Conservation (phyloP, 1,140 invertebrate species). For the Lasaia peninsularis region DNA sequence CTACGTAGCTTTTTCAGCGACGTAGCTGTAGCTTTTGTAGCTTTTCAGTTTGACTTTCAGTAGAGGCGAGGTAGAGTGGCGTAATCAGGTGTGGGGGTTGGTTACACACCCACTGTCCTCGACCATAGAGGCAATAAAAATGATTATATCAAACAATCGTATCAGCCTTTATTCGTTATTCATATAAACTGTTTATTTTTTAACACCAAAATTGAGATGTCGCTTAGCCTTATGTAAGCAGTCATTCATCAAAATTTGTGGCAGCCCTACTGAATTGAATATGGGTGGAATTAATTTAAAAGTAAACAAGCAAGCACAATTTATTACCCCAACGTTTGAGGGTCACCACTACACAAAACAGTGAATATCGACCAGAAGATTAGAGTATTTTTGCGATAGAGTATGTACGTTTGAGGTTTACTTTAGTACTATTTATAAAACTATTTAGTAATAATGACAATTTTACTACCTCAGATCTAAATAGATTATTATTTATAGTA, state of each 20-base stretch:
- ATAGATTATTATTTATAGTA: too few relatives aligned
- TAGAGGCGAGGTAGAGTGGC: too few relatives aligned
- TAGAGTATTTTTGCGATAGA: not conserved
- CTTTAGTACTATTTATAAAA: not conserved
- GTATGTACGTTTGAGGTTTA: not conserved
- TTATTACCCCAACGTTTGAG: constrained; percentile 5
- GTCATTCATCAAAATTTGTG: not conserved
- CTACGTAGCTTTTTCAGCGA: too few relatives aligned
- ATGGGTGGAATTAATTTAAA: constrained; percentile 8
- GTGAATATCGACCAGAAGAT: not conserved
- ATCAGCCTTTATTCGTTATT: not conserved
- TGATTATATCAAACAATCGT: too few relatives aligned
- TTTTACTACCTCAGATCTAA: too few relatives aligned
- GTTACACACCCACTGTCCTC: too few relatives aligned
- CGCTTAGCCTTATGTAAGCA: not conserved
- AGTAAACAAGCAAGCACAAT: constrained; percentile 3
- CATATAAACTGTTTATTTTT: not conserved
- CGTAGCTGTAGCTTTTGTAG: too few relatives aligned
- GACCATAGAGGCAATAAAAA: too few relatives aligned
- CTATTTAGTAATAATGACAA: too few relatives aligned
- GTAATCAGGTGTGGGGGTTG: too few relatives aligned
- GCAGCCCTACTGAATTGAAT: not conserved
- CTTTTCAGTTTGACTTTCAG: too few relatives aligned
- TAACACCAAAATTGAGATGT: not conserved
- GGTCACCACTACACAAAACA: constrained; percentile 4